Evolutionary conservation across 2,797 vertebrate species (phyloP).

Genomic region (Peromyscus eremicus): DNA sequence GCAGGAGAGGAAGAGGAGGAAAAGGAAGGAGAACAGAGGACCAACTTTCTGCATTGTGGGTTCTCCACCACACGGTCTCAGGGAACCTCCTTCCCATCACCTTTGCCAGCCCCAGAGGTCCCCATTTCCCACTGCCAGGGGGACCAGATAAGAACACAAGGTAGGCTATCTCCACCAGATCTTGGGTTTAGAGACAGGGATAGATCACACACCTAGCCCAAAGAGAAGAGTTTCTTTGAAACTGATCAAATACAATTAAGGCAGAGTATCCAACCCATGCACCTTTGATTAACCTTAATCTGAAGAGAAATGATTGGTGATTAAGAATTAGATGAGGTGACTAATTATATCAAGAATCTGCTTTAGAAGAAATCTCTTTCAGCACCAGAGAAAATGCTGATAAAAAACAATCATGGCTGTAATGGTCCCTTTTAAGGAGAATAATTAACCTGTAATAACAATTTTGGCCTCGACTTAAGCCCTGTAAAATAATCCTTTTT

Average conservation of each 20-base stretch:
- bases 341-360: conserved; percentile 87
- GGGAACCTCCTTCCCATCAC: background rate
- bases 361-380: conserved; percentile 86
- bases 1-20: background rate
- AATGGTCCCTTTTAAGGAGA: conserved; percentile 86
- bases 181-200: conserved; percentile 49
- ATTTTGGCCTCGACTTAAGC: conserved; percentile 86
- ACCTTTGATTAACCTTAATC: conserved; percentile 90
- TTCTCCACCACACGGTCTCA: background rate
- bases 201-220: conserved; percentile 32
- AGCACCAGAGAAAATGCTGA: conserved; percentile 82
- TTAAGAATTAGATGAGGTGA: conserved; percentile 88
- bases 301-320: conserved; percentile 87
- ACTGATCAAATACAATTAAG: conserved; percentile 83
- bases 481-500: conserved; percentile 88
- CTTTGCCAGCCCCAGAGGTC: background rate
- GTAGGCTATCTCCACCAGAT: background rate
- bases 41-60: background rate
- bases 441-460: conserved; percentile 90
- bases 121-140: no score
- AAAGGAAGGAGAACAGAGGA: background rate
- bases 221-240: conserved; percentile 76
- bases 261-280: conserved; percentile 80
- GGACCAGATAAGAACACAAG: background rate
- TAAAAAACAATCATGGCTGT: conserved; percentile 87